These are phyloP conservation scores for Regulus satrapa DNA, from an alignment of 2,113 vertebrate species.

Conservation along the genomic window DNA sequence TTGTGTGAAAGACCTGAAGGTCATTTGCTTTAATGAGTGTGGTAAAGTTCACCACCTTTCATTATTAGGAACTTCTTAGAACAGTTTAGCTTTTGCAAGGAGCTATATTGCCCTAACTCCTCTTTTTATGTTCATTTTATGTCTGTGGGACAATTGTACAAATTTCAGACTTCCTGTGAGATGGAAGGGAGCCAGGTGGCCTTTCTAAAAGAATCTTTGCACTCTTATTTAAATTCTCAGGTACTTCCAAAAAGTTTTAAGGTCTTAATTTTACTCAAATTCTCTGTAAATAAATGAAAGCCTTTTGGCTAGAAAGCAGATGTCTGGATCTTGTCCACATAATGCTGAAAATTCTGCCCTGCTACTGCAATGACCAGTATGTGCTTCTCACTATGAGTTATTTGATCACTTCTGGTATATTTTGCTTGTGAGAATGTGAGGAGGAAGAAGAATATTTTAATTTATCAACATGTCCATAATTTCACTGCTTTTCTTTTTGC, in stretches of 20 bases:
- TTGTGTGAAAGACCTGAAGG: not conserved
- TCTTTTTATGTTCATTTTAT: not conserved
- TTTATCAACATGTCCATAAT: not conserved
- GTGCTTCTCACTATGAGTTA: not conserved
- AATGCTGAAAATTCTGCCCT: not conserved
- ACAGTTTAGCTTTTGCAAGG: not conserved
- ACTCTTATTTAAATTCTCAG: not conserved
- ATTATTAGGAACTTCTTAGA: not conserved
- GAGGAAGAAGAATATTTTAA: not conserved
- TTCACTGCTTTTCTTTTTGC: not conserved
- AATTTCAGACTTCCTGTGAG: not conserved
- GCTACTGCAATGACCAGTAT: not conserved
- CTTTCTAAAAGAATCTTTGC: not conserved
- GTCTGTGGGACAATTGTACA: not conserved
- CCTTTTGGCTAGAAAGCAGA: not conserved
- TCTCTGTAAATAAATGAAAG: not conserved
- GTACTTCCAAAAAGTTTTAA: not conserved
- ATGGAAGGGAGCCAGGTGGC: not conserved
- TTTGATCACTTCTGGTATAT: not conserved
- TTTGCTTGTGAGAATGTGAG: not conserved
- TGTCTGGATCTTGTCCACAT: not conserved
- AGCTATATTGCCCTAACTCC: not conserved
- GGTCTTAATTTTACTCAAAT: not conserved
- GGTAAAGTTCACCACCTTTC: not conserved
- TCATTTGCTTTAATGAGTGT: not conserved